Evolutionary conservation across 1,140 invertebrate species (phyloP).

Genomic region (Aphis craccivora): DNA sequence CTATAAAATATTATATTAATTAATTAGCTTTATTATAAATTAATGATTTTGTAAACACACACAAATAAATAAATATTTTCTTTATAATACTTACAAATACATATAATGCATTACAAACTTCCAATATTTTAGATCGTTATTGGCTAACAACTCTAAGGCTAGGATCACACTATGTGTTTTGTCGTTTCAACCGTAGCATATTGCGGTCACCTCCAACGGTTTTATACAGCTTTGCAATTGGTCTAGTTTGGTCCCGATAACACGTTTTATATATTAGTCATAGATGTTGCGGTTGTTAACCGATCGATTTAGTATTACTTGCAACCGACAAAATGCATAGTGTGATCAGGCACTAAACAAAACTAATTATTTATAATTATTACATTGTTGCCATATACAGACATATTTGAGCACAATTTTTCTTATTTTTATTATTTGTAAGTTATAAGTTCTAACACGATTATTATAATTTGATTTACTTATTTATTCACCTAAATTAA

Average conservation of each 20-base stretch:
- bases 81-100: not conserved
- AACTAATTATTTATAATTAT: not conserved
- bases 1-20: not conserved
- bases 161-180: too few relatives aligned
- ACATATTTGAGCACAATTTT: not conserved
- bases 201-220: too few relatives aligned
- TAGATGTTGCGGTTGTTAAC: too few relatives aligned
- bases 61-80: not conserved
- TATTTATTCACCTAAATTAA: too few relatives aligned
- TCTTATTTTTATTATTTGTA: not conserved
- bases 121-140: not conserved
- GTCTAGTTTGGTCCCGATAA: too few relatives aligned
- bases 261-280: too few relatives aligned
- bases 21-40: not conserved
- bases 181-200: too few relatives aligned
- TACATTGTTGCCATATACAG: not conserved
- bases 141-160: not conserved
- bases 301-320: too few relatives aligned
- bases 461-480: too few relatives aligned
- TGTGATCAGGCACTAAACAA: not conserved
- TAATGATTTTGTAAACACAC: not conserved
- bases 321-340: too few relatives aligned
- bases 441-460: not conserved
- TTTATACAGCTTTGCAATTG: too few relatives aligned
- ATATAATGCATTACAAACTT: not conserved